A percentile compares a stretch with the other conserved stretches of the same genome.
Evolutionary conservation across 2,888 invertebrate species (phyloP).

Genomic region (Platycnemis pennipes): DNA sequence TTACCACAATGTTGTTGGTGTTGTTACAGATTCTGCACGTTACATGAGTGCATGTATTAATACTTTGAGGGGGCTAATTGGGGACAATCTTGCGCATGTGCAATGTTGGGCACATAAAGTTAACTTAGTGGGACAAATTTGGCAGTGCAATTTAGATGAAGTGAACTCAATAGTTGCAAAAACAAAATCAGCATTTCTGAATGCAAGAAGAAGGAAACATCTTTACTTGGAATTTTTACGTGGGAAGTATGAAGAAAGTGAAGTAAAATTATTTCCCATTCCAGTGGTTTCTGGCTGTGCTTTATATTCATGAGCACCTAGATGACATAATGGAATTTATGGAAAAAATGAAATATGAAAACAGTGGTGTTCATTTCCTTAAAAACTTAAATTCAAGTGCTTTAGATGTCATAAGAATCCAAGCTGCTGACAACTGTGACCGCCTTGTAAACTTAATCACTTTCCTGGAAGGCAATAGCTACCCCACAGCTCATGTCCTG

Average conservation of each 20-base stretch:
- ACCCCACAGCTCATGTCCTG: too few relatives aligned
- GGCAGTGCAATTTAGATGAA: not conserved
- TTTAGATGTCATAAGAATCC: too few relatives aligned
- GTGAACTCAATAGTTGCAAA: not conserved
- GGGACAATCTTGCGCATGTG: too few relatives aligned
- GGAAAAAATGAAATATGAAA: conserved; percentile 35
- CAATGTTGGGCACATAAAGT: too few relatives aligned
- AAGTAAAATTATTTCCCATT: conserved; percentile 69
- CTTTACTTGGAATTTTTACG: not conserved
- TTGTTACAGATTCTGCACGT: too few relatives aligned
- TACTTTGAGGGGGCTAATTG: too few relatives aligned
- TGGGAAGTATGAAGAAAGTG: conserved; percentile 46
- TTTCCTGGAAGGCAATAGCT: too few relatives aligned
- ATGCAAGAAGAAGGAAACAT: not conserved
- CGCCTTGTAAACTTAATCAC: too few relatives aligned
- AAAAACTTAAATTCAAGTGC: too few relatives aligned
- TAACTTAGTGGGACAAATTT: too few relatives aligned
- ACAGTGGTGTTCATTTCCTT: not conserved
- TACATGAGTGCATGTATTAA: too few relatives aligned
- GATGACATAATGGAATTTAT: conserved; percentile 53
- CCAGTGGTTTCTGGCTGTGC: conserved; percentile 69
- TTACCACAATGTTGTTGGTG: not conserved
- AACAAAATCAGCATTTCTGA: not conserved
- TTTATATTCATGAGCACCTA: conserved; percentile 67
- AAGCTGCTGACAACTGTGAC: too few relatives aligned